Base-by-base conservation (phyloP, 37 sponge, comb jelly and placozoan genomes). In the Chondrosia reniformis region DNA sequence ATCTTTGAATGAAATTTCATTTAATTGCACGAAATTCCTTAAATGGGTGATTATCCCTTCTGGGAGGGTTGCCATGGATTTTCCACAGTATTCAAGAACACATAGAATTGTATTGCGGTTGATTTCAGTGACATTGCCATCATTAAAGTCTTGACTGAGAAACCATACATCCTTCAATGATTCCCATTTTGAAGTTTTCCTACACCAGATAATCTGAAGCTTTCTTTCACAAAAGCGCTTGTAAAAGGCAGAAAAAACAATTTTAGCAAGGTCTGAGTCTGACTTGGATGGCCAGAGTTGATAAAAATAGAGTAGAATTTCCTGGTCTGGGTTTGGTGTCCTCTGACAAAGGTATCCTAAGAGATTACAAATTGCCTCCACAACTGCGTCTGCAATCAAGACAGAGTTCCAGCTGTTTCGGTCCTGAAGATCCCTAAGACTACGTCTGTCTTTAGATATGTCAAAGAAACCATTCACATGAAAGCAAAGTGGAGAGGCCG, bases 381-480 rank as follows among this genome's bases (percentile, higher is more conserved):
- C 44, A 32, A 91, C 73, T 2, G 84, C 79, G 59, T 67, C 79
- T 30, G 33, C n/a, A 5, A 81, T 40, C 21, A 91, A 59, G 13
- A 57, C 45, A 45, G 46, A 32, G 40, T 91, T 91, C 91, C 91
- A 91, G 1, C 74, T 39, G 7, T 43, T 66, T 2, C 33, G 61
- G 33, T 76, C 59, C 32, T 76, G 67, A 28, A 74, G 17, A 22
- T 75, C 41, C 24, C 63, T 73, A 1, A 88, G 25, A 21, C 63
- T 74, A 25, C 76, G 49, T n/a, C 89, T 62, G 54, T 88, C 89
- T 21, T 75, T 83, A 17, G 84, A 57, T 17, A 88, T 42, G 44
- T 80, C 80, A 80, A 88, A 88, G 65, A 40, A 83, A 1, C 89
- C 89, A 76, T 76, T 88, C 6, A 83, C 36, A 28, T 88, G 84